Evolutionary conservation across 2,113 vertebrate genomes (phyloP), one percentile per base, ranked within the genome.

Genomic region (Pseudorasbora parva): DNA sequence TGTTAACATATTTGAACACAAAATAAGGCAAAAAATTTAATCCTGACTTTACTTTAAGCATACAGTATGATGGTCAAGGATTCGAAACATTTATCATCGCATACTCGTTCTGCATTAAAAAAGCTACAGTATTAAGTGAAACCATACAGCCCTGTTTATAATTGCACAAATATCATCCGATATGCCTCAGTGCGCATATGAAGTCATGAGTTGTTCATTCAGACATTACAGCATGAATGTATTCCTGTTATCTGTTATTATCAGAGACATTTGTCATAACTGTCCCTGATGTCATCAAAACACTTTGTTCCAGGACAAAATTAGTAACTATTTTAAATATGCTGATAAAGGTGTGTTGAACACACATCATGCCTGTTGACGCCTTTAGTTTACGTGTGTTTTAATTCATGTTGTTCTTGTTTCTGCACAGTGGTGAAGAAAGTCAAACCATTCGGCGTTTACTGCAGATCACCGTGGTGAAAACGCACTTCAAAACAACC

Each of bases 171-270:
- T 21, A 19, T 68, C 30, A 37, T 68, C 19, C 10, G 19, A 17
- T 21, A 3, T 37, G 17, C 17, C 33, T 1, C 17, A 68, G 4
- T 68, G 8, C 64, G 1, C 51, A 68, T 41, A 11, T 5, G 64
- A 8, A 21, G 30, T 68, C 21, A 68, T 41, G 64, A 10, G 51
- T 54, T 54, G 21, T 41, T 59, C 23, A 5, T 12, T 56, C 51
- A 77, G 74, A 77, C 74, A 23, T 57, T 77, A 57, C 74, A 15
- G 1, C 74, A 41, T 59, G 51, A 37, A n/a, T 57, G 27, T 60
- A 62, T 62, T 62, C 56, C 15, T 59, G 76, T 43, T 15, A n/a
- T 45, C 23, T 60, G 49, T 56, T 76, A 30, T 10, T 25, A 33
- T 17, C 30, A 10, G 27, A 64, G 41, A 37, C 14, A 47, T 45